Base-by-base conservation (phyloP, 2,888 invertebrate genomes). In the Chymomyza amoena region DNA sequence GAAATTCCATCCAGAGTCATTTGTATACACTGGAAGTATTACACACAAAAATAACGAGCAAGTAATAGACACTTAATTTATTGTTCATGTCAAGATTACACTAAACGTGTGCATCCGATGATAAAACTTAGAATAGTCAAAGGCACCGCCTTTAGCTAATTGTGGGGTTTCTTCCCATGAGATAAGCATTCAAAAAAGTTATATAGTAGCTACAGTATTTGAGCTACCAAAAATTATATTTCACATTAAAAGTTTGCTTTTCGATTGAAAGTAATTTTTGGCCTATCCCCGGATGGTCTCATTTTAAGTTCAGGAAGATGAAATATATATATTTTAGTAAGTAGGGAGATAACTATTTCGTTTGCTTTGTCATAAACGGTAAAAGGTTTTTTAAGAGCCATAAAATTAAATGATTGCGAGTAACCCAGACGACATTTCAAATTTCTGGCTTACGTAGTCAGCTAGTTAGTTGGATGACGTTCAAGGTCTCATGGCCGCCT, bases 31-130 rank as follows among this genome's bases (percentile, higher is more conserved):
- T 32, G 32, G 2, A 32, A 6, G 32, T 6, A 4, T 32, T 5
- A 6, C 13, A 39, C 1, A 39, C 39, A 39, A 39, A 28, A n/a
- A n/a, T 20, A 20, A 1, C 5, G 2, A 36, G 36, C 13, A 39
- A 39, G 39, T 39, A 39, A 39, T 39, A 13, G 36, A 39, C 10
- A 4, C 39, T 39, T 39, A 13, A 39, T 39, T 39, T 39, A 39
- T 9, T 39, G 39, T 39, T 39, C 57, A 5, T 57, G 18, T 57
- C 57, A 57, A 57, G 57, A 57, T 57, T 18, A 57, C 9, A 13
- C 10, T 57, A 57, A 57, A 57, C 57, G 7, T 57, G 57, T 57
- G 57, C 25, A 25, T 57, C 57, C 57, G 57, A 13, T 57, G 3
- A 6, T 7, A 28, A 28, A 57, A 13, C 13, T 45, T 4, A 13